These are phyloP conservation scores for Drosophila guanche DNA, from an alignment of 1,140 invertebrate genomes.

Conservation along the genomic window DNA sequence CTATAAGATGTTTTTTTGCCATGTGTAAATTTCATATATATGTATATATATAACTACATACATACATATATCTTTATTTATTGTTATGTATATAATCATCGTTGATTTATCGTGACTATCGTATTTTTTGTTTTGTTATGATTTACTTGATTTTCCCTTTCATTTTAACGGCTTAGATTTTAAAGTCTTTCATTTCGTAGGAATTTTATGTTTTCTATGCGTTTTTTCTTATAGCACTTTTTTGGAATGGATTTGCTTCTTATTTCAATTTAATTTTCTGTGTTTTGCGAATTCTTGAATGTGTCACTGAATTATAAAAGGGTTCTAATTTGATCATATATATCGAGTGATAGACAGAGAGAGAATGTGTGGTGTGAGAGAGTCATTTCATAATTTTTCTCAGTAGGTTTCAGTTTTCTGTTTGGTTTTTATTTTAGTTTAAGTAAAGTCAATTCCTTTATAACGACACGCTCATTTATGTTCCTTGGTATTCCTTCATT, in stretches of 20 bases:
- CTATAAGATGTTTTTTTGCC: conserved; percentile 62
- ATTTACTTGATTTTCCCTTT: conserved; percentile 48
- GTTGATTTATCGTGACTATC: conserved; percentile 53
- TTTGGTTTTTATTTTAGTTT: conserved; percentile 33
- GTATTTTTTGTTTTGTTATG: conserved; percentile 32
- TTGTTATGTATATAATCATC: conserved; percentile 30
- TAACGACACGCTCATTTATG: conserved; percentile 67
- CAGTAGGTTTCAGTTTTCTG: conserved; percentile 38
- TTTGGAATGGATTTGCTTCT: conserved; percentile 27
- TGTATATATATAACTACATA: conserved; percentile 21
- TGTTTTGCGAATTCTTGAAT: conserved; percentile 3
- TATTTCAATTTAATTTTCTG: background rate
- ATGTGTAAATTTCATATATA: conserved; percentile 59
- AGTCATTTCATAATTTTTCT: conserved; percentile 5
- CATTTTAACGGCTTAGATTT: conserved; percentile 76
- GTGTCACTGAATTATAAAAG: conserved; percentile 21
- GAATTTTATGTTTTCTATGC: conserved; percentile 81
- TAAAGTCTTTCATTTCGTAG: conserved; percentile 83
- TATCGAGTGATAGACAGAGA: too few relatives aligned
- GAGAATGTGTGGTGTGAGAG: conserved; percentile 13
- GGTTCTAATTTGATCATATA: conserved; percentile 9
- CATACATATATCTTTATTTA: conserved; percentile 4
- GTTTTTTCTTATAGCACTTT: conserved; percentile 50
- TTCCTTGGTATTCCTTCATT: conserved; percentile 37
- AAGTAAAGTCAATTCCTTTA: conserved; percentile 76